phyloP scores from a whole-genome alignment of 1,140 invertebrate species.

The Agrypnia vestita region DNA sequence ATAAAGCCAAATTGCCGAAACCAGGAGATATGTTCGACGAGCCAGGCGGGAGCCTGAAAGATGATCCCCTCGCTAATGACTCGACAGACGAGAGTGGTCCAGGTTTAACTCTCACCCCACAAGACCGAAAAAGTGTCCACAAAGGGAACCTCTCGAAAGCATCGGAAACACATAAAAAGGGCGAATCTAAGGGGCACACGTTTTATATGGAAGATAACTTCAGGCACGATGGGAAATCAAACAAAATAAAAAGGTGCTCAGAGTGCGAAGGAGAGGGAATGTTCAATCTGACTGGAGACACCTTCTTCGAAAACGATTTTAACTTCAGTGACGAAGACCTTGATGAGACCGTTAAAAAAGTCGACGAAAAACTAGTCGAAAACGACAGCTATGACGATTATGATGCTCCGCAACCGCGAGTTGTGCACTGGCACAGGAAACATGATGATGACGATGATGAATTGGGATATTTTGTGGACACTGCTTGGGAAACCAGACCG shows the following conservation, averaged over 20 bases:
- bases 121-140: neutral
- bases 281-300: constrained; percentile 73
- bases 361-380: constrained; percentile 59
- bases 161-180: neutral
- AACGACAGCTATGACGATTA: constrained; percentile 58
- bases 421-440: constrained; percentile 50
- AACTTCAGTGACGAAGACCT: constrained; percentile 50
- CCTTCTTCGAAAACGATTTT: constrained; percentile 60
- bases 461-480: constrained; percentile 70
- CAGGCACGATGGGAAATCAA: constrained; percentile 5
- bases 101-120: constrained; percentile 11
- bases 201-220: constrained; percentile 3
- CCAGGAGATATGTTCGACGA: constrained; percentile 13
- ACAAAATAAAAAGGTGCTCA: constrained; percentile 57
- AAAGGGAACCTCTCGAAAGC: neutral
- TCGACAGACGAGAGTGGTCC: neutral
- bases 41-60: neutral
- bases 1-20: constrained; percentile 53
- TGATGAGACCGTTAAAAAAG: constrained; percentile 10
- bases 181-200: neutral
- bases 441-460: constrained; percentile 63
- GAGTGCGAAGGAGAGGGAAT: constrained; percentile 48
- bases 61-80: constrained; percentile 11
- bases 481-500: constrained; percentile 66
- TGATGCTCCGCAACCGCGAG: constrained; percentile 46